These are phyloP conservation scores for Fulmarus glacialis DNA, from an alignment of 2,113 vertebrate species.

Conservation along the genomic window DNA sequence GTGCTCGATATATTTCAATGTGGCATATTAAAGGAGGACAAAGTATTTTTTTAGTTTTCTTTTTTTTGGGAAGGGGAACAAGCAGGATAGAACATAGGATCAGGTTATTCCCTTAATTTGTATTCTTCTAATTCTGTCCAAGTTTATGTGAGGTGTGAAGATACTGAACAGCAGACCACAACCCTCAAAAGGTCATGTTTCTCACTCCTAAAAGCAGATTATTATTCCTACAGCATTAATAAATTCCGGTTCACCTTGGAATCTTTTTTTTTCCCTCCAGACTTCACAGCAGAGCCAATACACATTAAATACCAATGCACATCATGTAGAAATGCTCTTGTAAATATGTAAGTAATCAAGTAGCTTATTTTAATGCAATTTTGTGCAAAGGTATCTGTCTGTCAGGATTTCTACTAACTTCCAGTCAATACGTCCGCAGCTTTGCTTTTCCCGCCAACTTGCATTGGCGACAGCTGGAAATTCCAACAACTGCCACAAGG, in stretches of 20 bases:
- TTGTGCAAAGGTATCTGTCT: neutral
- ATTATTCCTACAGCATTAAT: neutral
- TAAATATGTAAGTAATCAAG: neutral
- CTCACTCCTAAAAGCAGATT: neutral
- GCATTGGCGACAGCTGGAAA: constrained; percentile 9
- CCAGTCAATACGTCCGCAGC: neutral
- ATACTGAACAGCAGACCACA: neutral
- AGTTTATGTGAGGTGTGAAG: neutral
- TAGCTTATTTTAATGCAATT: neutral
- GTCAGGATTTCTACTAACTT: neutral
- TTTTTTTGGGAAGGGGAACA: neutral
- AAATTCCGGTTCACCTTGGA: neutral
- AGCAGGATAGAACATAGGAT: neutral
- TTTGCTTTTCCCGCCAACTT: neutral
- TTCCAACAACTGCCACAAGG: neutral
- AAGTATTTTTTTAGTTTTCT: neutral
- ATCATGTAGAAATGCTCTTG: neutral
- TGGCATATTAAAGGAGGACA: neutral
- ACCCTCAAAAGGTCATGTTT: neutral
- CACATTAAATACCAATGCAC: neutral
- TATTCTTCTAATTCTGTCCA: neutral
- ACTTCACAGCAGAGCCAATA: neutral
- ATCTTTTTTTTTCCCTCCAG: neutral
- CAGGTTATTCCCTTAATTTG: neutral
- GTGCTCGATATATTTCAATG: no score